These are phyloP conservation scores for Nicator chloris DNA, from an alignment of 2,113 vertebrate genomes.

Conservation along the genomic window DNA sequence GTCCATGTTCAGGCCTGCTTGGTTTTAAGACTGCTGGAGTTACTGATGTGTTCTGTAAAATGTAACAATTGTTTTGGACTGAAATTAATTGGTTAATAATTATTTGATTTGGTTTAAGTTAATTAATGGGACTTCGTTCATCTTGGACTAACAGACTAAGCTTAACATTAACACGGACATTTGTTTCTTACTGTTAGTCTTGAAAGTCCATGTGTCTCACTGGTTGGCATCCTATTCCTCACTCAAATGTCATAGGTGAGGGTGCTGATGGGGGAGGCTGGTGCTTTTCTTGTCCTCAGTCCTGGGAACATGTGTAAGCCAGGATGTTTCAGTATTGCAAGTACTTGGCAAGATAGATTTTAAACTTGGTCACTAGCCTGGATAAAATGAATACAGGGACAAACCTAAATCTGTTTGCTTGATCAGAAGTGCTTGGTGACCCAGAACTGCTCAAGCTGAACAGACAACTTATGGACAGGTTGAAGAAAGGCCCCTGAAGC, in stretches of 20 bases:
- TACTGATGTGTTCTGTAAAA: neutral
- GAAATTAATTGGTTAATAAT: neutral
- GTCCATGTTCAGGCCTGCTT: neutral
- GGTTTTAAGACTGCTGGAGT: neutral
- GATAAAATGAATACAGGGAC: neutral
- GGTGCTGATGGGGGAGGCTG: neutral
- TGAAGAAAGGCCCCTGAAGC: neutral
- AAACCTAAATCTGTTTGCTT: neutral
- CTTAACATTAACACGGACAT: neutral
- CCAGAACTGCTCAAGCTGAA: neutral
- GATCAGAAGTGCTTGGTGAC: neutral
- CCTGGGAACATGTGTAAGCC: neutral
- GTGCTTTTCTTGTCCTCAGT: neutral
- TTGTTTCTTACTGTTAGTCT: neutral
- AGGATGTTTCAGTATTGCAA: neutral
- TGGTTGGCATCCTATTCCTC: neutral
- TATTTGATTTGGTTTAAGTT: neutral
- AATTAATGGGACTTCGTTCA: neutral
- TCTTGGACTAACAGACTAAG: neutral
- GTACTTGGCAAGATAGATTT: neutral
- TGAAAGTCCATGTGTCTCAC: neutral
- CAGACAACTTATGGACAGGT: neutral
- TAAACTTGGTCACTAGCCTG: neutral
- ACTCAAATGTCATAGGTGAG: neutral
- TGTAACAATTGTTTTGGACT: neutral